phyloP scores from a whole-genome alignment of 2,797 vertebrate genomes.

The Falco berigora region DNA sequence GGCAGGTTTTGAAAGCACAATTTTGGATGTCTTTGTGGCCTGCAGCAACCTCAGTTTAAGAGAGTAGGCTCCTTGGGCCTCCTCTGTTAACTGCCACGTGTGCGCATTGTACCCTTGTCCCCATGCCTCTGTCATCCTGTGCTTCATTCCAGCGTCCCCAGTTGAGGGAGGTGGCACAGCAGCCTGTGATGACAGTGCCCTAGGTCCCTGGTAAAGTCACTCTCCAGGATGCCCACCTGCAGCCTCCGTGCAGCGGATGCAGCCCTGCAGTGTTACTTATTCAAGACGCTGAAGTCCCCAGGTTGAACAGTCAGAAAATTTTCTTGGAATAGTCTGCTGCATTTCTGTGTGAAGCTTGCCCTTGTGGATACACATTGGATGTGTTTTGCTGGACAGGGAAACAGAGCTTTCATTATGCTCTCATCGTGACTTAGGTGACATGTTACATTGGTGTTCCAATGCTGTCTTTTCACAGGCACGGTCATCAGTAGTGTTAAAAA shows the following conservation, averaged over 20 bases:
- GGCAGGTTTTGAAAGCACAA: background rate
- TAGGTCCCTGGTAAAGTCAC: background rate
- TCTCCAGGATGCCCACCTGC: background rate
- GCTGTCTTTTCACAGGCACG: background rate
- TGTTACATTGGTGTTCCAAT: background rate
- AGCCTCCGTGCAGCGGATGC: background rate
- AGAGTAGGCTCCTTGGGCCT: background rate
- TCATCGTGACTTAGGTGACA: background rate
- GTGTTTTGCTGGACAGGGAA: background rate
- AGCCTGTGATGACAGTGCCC: background rate
- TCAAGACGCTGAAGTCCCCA: background rate
- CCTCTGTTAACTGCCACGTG: background rate
- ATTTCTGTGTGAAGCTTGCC: background rate
- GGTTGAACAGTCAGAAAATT: background rate
- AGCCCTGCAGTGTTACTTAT: background rate
- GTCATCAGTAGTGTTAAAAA: background rate
- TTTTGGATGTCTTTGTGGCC: background rate
- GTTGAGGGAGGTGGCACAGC: background rate
- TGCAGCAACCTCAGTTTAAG: too few relatives aligned
- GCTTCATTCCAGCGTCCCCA: background rate
- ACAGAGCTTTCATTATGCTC: background rate
- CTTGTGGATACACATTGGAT: background rate
- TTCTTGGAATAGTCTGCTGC: background rate
- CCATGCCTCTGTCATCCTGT: accelerated
- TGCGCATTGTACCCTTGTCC: accelerated